Evolutionary conservation across 2,888 invertebrate genomes (phyloP).

Genomic region (Drosophila lutescens): DNA sequence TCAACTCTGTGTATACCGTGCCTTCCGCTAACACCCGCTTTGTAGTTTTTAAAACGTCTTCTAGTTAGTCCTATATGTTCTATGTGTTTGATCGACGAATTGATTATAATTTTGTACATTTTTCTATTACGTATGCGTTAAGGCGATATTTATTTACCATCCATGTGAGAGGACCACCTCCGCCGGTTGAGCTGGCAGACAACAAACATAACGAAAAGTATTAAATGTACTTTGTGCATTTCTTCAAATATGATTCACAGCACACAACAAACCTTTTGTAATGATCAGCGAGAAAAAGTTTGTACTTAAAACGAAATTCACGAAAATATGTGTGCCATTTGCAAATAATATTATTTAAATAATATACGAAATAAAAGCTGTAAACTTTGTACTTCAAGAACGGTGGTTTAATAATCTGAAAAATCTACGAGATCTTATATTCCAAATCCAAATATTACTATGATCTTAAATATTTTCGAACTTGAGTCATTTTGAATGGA

Average conservation of each 20-base stretch:
- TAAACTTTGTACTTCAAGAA: slow-evolving; percentile 15
- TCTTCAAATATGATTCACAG: slow-evolving; percentile 50
- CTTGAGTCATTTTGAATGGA: too few species aligned
- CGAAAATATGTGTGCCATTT: slow-evolving; percentile 61
- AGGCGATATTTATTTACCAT: slow-evolving; percentile 52
- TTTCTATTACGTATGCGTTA: slow-evolving; percentile 48
- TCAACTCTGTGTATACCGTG: slow-evolving; percentile 40
- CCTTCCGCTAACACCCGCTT: slow-evolving; percentile 28
- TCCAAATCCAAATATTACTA: too few species aligned
- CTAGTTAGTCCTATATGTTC: slow-evolving; percentile 34
- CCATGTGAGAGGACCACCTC: slow-evolving; percentile 17
- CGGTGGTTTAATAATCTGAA: not conserved
- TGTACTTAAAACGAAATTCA: slow-evolving; percentile 60
- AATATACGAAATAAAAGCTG: slow-evolving; percentile 34
- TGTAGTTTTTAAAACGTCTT: slow-evolving; percentile 34
- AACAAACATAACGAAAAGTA: slow-evolving; percentile 51
- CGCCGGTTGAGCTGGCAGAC: slow-evolving; percentile 54
- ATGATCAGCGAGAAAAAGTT: slow-evolving; percentile 26
- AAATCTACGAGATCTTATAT: too few species aligned
- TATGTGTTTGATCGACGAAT: slow-evolving; percentile 26
- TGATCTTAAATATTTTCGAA: too few species aligned
- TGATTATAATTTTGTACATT: slow-evolving; percentile 50
- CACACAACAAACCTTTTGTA: slow-evolving; percentile 47
- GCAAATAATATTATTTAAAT: slow-evolving; percentile 45
- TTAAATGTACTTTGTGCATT: slow-evolving; percentile 77